Conservation (phyloP, 2,888 invertebrate species). For the Netelia melanura region DNA sequence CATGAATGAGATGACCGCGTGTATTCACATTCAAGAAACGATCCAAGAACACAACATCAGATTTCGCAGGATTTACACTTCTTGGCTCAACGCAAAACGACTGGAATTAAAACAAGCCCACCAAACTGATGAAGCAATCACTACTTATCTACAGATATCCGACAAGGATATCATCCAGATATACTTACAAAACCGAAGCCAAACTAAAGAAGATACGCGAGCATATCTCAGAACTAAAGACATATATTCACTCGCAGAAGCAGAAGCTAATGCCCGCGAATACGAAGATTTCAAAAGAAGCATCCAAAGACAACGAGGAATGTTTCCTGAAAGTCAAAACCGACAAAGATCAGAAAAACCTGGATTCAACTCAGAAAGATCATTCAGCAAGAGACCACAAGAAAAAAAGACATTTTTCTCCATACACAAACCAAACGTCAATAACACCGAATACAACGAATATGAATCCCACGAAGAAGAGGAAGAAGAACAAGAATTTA, state of each 20-base stretch:
- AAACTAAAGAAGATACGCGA: constrained; percentile 35
- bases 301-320: constrained; percentile 51
- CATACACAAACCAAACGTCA: constrained; percentile 36
- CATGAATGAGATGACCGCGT: constrained; percentile 55
- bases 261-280: constrained; percentile 48
- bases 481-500: constrained; percentile 7
- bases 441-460: constrained; percentile 6
- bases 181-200: constrained; percentile 45
- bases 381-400: constrained; percentile 15
- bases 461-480: constrained; percentile 22
- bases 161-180: constrained; percentile 49
- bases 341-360: constrained; percentile 25
- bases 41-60: constrained; percentile 42
- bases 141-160: constrained; percentile 45
- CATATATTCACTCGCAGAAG: constrained; percentile 48
- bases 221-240: constrained; percentile 41
- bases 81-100: constrained; percentile 57
- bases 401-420: constrained; percentile 28
- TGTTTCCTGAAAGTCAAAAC: constrained; percentile 43
- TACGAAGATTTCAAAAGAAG: constrained; percentile 56
- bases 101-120: constrained; percentile 55
- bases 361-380: constrained; percentile 23
- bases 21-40: constrained; percentile 32
- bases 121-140: constrained; percentile 54
- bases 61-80: constrained; percentile 52